Percentiles rank a stretch among this genome's conserved stretches.
Conservation (phyloP, 2,888 invertebrate species). For the Tolmerus cingulatus region DNA sequence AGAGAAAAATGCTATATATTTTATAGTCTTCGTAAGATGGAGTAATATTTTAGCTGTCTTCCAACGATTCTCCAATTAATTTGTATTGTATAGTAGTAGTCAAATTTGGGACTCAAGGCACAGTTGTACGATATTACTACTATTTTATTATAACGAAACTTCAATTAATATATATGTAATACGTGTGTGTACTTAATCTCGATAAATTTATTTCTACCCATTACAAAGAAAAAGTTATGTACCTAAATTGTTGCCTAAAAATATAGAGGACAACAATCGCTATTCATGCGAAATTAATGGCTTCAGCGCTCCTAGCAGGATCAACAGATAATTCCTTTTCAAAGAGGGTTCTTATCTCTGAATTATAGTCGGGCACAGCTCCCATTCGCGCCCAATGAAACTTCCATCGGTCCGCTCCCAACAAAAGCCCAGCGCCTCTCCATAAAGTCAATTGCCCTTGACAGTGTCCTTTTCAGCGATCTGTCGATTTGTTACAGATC, state of each 20-base stretch:
- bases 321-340: neutral
- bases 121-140: no score
- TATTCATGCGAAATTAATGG: neutral
- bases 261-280: neutral
- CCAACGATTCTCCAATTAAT: no score
- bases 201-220: neutral
- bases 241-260: neutral
- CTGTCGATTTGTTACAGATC: slow-evolving; percentile 26
- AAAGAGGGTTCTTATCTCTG: neutral
- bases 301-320: neutral
- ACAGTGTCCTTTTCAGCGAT: slow-evolving; percentile 9
- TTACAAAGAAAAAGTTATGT: neutral
- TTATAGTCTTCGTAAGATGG: no score
- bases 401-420: neutral
- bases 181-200: no score
- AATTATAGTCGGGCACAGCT: neutral
- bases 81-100: no score
- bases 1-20: no score
- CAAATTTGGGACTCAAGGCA: no score
- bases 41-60: no score
- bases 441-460: slow-evolving; percentile 43
- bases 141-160: neutral
- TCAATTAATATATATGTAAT: neutral
- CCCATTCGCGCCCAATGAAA: neutral
- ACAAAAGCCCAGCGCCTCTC: neutral